phyloP scores from a whole-genome alignment of 2,888 invertebrate genomes.

The Trichogramma dendrolimi region DNA sequence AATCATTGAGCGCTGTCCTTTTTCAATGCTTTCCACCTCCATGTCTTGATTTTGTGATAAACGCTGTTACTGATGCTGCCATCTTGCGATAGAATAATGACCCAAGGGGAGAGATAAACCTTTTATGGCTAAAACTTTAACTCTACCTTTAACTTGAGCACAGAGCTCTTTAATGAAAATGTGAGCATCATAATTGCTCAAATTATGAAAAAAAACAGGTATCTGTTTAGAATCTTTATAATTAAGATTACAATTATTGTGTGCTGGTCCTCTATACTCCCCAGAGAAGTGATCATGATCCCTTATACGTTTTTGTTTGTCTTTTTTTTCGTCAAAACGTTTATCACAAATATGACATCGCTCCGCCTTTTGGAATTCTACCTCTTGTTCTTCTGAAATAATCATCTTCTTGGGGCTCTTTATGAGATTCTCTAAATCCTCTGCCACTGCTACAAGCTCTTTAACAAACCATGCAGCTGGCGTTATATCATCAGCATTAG shows the following conservation, averaged over 20 bases:
- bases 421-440: constrained; percentile 1
- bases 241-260: not conserved
- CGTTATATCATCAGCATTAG: not conserved
- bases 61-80: no score
- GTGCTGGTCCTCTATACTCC: not conserved
- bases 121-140: constrained; percentile 22
- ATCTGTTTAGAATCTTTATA: not conserved
- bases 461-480: constrained; percentile 11
- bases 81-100: no score
- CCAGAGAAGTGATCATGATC: constrained; percentile 25
- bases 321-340: not conserved
- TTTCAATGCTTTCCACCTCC: no score
- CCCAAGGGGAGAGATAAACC: no score
- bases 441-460: not conserved
- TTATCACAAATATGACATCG: constrained; percentile 23
- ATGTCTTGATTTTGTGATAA: no score
- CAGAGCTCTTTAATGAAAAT: not conserved
- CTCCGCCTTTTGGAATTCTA: not conserved
- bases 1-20: no score
- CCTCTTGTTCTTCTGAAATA: not conserved
- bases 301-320: constrained; percentile 7
- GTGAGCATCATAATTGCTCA: no score
- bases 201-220: not conserved
- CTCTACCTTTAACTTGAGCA: constrained; percentile 22
- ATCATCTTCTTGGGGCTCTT: constrained; percentile 8